Evolutionary conservation across 2,888 invertebrate genomes (phyloP).

Genomic region (Drosophila putrida): DNA sequence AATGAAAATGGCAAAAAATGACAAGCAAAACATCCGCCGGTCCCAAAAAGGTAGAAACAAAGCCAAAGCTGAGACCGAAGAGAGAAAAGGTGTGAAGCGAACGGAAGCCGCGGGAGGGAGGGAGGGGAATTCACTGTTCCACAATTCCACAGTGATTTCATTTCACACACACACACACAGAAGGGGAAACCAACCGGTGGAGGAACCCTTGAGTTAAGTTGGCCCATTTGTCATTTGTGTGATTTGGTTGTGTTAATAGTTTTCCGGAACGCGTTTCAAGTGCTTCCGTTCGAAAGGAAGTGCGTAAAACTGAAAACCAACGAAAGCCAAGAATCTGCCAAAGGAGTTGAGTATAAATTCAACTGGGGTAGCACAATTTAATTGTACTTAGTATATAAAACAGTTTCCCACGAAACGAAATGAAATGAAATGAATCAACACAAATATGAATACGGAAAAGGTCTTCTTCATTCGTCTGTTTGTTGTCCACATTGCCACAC

Average conservation of each 20-base stretch:
- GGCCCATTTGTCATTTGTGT: constrained; percentile 66
- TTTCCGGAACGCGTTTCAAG: constrained; percentile 71
- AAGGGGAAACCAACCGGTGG: constrained; percentile 28
- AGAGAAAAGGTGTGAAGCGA: constrained; percentile 37
- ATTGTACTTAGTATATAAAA: constrained; percentile 22
- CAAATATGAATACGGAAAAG: constrained; percentile 42
- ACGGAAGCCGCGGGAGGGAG: constrained; percentile 57
- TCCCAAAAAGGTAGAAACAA: constrained; percentile 17
- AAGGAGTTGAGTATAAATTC: constrained; percentile 45
- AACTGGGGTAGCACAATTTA: constrained; percentile 30
- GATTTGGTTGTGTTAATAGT: constrained; percentile 61
- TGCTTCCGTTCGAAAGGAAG: constrained; percentile 75
- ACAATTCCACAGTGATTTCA: constrained; percentile 40
- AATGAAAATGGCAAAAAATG: constrained; percentile 42
- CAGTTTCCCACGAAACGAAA: constrained; percentile 68
- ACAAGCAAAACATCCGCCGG: constrained; percentile 73
- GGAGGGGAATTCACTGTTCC: constrained; percentile 6
- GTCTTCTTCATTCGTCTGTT: constrained; percentile 8
- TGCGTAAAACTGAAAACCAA: constrained; percentile 56
- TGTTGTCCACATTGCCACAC: constrained; percentile 38
- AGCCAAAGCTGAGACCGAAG: constrained; percentile 43
- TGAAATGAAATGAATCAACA: constrained; percentile 48
- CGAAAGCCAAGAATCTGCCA: constrained; percentile 37
- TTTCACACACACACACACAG: constrained; percentile 32
- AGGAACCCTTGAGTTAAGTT: constrained; percentile 31